A percentile compares a stretch with the other conserved stretches of the same genome.
Conservation (phyloP, 2,113 vertebrate genomes). For the Raja brachyura region DNA sequence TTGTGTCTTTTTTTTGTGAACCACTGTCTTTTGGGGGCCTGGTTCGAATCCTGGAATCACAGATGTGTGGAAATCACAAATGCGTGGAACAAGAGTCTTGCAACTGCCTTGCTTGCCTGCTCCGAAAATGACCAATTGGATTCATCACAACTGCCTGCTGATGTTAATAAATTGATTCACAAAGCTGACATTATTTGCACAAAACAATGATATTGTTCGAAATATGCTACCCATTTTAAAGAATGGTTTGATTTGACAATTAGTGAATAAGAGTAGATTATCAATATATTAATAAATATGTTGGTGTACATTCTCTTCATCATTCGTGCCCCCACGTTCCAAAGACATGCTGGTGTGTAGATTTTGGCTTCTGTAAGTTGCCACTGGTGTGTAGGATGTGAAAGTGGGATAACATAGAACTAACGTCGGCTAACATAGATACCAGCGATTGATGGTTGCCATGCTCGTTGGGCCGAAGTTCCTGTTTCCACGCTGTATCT, state of each 20-base stretch:
- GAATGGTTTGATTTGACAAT: not conserved
- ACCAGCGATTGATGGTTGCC: too few species aligned
- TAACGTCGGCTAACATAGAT: too few species aligned
- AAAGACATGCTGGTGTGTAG: not conserved
- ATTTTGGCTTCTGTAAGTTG: too few species aligned
- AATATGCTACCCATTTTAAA: not conserved
- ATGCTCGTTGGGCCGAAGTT: too few species aligned
- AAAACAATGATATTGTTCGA: not conserved
- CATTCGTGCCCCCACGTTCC: not conserved
- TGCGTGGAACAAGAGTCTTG: not conserved
- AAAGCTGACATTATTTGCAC: not conserved
- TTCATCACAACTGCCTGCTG: not conserved
- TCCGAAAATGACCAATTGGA: not conserved
- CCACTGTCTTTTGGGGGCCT: too few species aligned
- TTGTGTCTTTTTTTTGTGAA: too few species aligned
- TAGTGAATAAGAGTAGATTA: not conserved
- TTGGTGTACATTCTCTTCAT: not conserved
- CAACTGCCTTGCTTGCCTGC: not conserved
- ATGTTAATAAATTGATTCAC: not conserved
- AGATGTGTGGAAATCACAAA: not conserved
- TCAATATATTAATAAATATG: not conserved
- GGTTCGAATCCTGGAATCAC: not conserved
- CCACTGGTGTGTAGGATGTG: too few species aligned
- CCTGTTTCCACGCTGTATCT: too few species aligned
- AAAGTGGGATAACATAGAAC: too few species aligned